Conservation (phyloP, 2,797 vertebrate genomes). For the Cheirogaleus major region DNA sequence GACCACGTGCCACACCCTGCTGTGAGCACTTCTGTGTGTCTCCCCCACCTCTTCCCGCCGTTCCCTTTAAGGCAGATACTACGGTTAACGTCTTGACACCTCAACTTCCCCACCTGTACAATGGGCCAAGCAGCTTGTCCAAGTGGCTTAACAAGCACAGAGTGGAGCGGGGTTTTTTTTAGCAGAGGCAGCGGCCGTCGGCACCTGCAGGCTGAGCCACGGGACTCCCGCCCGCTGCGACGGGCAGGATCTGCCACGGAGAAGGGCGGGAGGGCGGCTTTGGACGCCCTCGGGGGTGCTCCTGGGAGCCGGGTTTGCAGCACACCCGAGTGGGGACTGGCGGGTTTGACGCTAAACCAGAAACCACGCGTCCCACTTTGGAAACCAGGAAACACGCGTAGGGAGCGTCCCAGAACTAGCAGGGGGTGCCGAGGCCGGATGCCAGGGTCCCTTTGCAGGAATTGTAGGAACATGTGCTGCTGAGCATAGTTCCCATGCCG, state of each 20-base stretch:
- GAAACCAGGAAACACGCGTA: neutral
- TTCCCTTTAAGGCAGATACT: rapidly evolving
- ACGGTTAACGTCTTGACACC: neutral
- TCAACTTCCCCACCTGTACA: neutral
- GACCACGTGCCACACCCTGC: rapidly evolving
- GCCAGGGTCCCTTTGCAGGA: neutral
- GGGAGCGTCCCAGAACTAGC: rapidly evolving
- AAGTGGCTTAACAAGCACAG: too few relatives aligned
- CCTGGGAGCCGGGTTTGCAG: rapidly evolving
- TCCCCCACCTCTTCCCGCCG: rapidly evolving
- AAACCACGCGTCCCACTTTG: neutral
- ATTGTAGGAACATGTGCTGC: neutral
- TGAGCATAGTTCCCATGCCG: too few relatives aligned
- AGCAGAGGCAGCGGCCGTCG: rapidly evolving
- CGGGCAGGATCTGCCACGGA: neutral
- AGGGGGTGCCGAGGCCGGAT: neutral
- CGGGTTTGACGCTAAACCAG: neutral
- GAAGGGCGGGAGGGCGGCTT: too few relatives aligned
- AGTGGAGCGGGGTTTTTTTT: too few relatives aligned
- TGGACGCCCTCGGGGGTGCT: rapidly evolving
- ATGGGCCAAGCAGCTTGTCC: rapidly evolving
- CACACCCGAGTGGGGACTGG: neutral
- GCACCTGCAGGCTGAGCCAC: neutral
- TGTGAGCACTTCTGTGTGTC: rapidly evolving
- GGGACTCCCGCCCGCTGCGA: too few relatives aligned